Evolutionary conservation across 2,113 vertebrate genomes (phyloP).

Genomic region (Myrmecophaga tridactyla): DNA sequence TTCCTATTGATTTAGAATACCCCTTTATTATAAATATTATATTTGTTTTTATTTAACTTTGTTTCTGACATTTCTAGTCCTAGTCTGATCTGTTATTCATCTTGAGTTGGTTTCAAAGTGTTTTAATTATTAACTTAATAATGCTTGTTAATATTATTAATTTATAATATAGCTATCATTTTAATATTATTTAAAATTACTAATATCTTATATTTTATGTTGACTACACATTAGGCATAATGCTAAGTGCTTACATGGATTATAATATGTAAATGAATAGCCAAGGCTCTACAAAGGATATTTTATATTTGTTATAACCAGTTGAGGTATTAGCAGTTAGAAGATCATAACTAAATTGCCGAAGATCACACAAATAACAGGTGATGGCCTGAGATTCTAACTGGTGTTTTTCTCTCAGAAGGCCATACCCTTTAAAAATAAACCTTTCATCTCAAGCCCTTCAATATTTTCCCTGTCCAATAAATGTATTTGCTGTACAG

Average conservation of each 20-base stretch:
- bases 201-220: not conserved
- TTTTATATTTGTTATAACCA: no score
- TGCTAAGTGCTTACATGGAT: not conserved
- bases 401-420: not conserved
- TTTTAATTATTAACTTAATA: not conserved
- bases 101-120: not conserved
- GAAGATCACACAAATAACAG: not conserved
- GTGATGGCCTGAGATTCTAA: not conserved
- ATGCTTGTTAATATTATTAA: not conserved
- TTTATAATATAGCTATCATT: not conserved
- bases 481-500: not conserved
- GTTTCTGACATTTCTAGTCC: not conserved
- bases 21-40: not conserved
- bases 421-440: not conserved
- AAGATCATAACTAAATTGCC: not conserved
- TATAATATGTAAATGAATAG: not conserved
- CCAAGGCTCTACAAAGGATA: rapidly evolving
- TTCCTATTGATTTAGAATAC: not conserved
- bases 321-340: not conserved
- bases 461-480: not conserved
- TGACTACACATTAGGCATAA: rapidly evolving
- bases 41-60: not conserved
- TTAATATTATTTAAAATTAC: not conserved
- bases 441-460: rapidly evolving
- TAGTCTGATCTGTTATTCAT: not conserved